Percentiles rank a stretch among this genome's conserved stretches.
Evolutionary conservation across 2,797 vertebrate species (phyloP).

Genomic region (Melanotaenia parkinsoni): DNA sequence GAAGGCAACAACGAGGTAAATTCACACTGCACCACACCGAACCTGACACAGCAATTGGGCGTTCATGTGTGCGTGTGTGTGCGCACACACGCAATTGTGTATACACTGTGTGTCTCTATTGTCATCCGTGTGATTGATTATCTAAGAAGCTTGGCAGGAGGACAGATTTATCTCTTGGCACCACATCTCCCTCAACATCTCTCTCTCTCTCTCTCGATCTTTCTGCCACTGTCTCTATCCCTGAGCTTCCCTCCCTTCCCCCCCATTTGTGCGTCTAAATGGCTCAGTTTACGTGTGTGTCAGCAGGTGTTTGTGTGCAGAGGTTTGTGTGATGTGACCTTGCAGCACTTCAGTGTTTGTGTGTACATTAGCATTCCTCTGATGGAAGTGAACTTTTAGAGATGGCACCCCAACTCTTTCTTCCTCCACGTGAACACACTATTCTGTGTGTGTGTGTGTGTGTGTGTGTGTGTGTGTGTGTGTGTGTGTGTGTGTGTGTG

Average conservation of each 20-base stretch:
- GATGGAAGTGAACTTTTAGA: slow-evolving; percentile 61
- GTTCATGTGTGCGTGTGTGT: slow-evolving; percentile 20
- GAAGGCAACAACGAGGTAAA: slow-evolving; percentile 21
- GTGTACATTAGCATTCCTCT: slow-evolving; percentile 69
- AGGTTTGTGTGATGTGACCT: slow-evolving; percentile 76
- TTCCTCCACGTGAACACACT: slow-evolving; percentile 34
- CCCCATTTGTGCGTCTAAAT: slow-evolving; percentile 57
- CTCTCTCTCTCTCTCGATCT: slow-evolving; percentile 5
- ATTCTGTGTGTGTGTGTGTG: slow-evolving; percentile 18
- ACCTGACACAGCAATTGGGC: slow-evolving; percentile 44
- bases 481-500: slow-evolving; percentile 16
- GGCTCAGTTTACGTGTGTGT: slow-evolving; percentile 72
- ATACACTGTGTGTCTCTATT: slow-evolving; percentile 61
- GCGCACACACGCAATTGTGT: slow-evolving; percentile 18
- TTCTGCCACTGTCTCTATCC: slow-evolving; percentile 15
- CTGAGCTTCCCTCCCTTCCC: slow-evolving; percentile 7
- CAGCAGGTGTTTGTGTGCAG: slow-evolving; percentile 70
- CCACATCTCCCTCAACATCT: slow-evolving; percentile 33
- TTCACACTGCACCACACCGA: slow-evolving; percentile 28
- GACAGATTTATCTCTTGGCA: slow-evolving; percentile 82
- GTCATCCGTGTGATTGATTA: slow-evolving; percentile 86
- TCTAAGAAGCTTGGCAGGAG: slow-evolving; percentile 79
- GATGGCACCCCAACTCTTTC: slow-evolving; percentile 50
- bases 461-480: not conserved
- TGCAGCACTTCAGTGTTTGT: slow-evolving; percentile 70